Conservation (phyloP, 2,797 vertebrate species). For the Buphagus erythrorhynchus region DNA sequence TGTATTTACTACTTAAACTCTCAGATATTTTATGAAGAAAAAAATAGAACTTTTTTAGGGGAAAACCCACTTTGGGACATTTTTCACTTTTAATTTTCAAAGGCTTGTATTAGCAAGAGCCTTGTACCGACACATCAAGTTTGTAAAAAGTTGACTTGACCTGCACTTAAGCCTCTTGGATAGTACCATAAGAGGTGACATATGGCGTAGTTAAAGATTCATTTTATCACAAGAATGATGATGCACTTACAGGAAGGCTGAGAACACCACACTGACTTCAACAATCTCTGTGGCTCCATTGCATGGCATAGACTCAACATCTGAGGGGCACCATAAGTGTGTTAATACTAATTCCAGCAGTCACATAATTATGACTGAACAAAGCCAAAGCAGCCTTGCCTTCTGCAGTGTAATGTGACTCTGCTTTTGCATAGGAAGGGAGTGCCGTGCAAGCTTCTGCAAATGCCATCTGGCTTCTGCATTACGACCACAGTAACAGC, state of each 20-base stretch:
- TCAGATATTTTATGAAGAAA: not conserved
- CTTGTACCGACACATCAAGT: not conserved
- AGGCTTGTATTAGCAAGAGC: not conserved
- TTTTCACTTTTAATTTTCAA: not conserved
- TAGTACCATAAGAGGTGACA: not conserved
- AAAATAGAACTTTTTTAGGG: not conserved
- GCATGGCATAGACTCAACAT: not conserved
- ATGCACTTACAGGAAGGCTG: not conserved
- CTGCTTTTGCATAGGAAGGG: not conserved
- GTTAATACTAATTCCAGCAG: constrained; percentile 6
- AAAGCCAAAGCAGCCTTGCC: not conserved
- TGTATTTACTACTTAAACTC: not conserved
- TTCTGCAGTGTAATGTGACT: not conserved
- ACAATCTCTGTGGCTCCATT: not conserved
- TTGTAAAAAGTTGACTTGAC: not conserved
- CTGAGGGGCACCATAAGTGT: not conserved
- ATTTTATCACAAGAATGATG: not conserved
- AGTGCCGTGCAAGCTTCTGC: not conserved
- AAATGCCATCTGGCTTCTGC: constrained; percentile 45
- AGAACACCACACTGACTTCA: not conserved
- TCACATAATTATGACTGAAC: not conserved
- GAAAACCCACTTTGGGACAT: not conserved
- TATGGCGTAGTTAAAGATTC: not conserved
- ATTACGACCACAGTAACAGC: not conserved
- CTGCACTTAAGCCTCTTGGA: not conserved